Evolutionary conservation across 2,113 vertebrate genomes (phyloP).

Genomic region (Vireo altiloquus): DNA sequence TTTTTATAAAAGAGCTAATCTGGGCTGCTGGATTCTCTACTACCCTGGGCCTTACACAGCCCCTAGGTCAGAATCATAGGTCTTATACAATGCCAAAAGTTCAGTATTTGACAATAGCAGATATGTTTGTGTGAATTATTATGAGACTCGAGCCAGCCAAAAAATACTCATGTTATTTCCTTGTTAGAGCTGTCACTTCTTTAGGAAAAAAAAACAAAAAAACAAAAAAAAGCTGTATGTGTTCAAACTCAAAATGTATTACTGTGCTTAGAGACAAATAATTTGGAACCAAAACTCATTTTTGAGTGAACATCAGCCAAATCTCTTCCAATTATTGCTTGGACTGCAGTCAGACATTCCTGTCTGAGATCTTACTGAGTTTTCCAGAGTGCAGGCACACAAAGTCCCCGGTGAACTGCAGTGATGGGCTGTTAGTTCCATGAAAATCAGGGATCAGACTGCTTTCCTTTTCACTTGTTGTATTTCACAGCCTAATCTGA

Average conservation of each 20-base stretch:
- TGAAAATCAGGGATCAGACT: background rate
- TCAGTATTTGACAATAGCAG: background rate
- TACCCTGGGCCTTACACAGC: background rate
- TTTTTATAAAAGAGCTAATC: background rate
- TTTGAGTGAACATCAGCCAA: background rate
- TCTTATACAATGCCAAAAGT: background rate
- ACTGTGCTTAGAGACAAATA: background rate
- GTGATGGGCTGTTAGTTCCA: background rate
- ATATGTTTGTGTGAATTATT: background rate
- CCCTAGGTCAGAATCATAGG: background rate
- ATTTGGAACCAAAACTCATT: background rate
- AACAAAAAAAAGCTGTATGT: accelerated
- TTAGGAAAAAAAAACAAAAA: background rate
- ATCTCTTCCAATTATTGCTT: background rate
- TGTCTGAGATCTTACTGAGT: background rate
- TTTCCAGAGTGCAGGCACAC: background rate
- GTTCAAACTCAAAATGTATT: background rate
- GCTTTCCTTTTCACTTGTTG: background rate
- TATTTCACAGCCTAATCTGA: background rate
- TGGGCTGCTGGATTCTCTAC: background rate
- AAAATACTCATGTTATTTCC: background rate
- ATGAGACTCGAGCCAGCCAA: background rate
- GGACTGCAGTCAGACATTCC: background rate
- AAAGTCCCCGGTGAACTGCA: background rate
- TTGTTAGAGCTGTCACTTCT: background rate